Percentiles rank a stretch among this genome's conserved stretches.
These are phyloP conservation scores for Xiphydria camelus DNA, from an alignment of 2,888 invertebrate genomes.

Conservation along the genomic window DNA sequence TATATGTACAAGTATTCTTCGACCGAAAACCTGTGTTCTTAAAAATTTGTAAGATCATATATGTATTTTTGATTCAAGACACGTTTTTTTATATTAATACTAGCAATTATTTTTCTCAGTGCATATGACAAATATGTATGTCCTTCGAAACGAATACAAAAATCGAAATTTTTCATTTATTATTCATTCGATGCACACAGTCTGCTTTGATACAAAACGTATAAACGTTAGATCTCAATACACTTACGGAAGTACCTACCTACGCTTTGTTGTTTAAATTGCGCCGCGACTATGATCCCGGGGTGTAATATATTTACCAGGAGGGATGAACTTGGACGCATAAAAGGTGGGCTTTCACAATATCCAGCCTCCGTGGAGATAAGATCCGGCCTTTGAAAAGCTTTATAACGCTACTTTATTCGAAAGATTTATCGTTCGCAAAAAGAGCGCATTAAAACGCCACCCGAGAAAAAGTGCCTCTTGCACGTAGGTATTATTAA, in stretches of 20 bases:
- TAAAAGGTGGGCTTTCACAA: conserved; percentile 13
- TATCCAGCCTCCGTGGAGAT: conserved; percentile 14
- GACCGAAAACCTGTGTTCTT: no score
- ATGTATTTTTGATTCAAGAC: no score
- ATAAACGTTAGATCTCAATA: no score
- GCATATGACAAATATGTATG: not conserved
- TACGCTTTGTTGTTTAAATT: conserved; percentile 4
- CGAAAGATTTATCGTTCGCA: conserved; percentile 15
- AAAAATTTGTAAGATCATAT: no score
- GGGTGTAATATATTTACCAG: conserved; percentile 12
- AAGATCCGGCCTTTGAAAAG: conserved; percentile 17
- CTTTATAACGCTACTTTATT: conserved; percentile 13
- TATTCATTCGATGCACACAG: not conserved
- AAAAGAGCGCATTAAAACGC: conserved; percentile 9
- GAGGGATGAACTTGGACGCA: conserved; percentile 7
- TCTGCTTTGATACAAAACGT: no score
- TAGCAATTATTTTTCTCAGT: no score
- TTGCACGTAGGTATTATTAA: not conserved
- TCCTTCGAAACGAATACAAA: not conserved
- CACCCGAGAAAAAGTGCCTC: conserved; percentile 3
- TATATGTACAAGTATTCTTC: no score
- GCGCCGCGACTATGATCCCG: conserved; percentile 6
- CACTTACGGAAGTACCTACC: no score
- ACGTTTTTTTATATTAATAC: no score
- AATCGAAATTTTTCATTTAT: not conserved